These are phyloP conservation scores for Epizoanthus rinbou DNA, from an alignment of 92 coral and sea anemone genomes.

Conservation along the genomic window DNA sequence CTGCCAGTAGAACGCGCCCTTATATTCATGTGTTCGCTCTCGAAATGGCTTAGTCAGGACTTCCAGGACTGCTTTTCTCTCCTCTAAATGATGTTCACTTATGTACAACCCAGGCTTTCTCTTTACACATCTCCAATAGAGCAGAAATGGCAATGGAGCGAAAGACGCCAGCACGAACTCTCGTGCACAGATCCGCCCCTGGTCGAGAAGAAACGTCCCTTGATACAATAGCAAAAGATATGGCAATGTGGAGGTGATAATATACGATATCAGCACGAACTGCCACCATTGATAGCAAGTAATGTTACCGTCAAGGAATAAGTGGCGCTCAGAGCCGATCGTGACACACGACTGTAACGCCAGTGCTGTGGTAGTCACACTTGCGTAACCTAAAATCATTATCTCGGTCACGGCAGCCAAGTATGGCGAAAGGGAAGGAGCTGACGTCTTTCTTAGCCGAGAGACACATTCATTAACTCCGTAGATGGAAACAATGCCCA, in stretches of 20 bases:
- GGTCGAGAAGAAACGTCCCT: slow-evolving; percentile 39
- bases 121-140: slow-evolving; percentile 4
- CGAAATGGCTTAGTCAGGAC: neutral
- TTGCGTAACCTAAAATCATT: slow-evolving; percentile 61
- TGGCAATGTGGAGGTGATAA: neutral
- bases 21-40: too few species aligned
- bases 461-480: slow-evolving; percentile 25
- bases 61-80: slow-evolving; percentile 8
- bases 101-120: too few species aligned
- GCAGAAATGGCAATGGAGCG: slow-evolving; percentile 38
- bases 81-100: neutral
- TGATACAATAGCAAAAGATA: slow-evolving; percentile 28
- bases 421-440: slow-evolving; percentile 55
- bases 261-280: neutral
- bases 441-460: slow-evolving; percentile 11
- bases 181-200: slow-evolving; percentile 8
- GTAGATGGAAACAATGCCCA: slow-evolving; percentile 42
- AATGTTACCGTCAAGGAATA: slow-evolving; percentile 80
- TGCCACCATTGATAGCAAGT: slow-evolving; percentile 67
- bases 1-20: slow-evolving; percentile 36
- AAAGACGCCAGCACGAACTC: slow-evolving; percentile 40
- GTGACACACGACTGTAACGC: slow-evolving; percentile 53
- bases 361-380: slow-evolving; percentile 60
- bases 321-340: slow-evolving; percentile 34
- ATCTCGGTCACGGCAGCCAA: slow-evolving; percentile 64